These are phyloP conservation scores for Lophotriccus pileatus DNA, from an alignment of 2,797 vertebrate species.

Conservation along the genomic window DNA sequence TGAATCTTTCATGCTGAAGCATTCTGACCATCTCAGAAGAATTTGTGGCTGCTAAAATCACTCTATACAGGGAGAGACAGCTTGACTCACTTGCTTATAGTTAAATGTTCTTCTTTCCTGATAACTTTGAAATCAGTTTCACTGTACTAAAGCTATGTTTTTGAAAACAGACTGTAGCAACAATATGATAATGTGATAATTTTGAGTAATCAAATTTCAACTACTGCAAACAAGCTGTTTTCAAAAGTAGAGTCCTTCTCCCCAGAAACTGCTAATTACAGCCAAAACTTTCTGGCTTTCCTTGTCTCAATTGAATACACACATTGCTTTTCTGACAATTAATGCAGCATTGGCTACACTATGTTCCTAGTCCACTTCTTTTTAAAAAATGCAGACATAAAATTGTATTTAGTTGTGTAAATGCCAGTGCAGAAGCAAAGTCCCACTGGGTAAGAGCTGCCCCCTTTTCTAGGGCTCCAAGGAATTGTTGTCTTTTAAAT, in stretches of 20 bases:
- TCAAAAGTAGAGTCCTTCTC: neutral
- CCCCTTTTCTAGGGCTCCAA: slow-evolving; percentile 28
- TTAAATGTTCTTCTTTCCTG: neutral
- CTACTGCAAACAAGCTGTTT: neutral
- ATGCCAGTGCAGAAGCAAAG: slow-evolving; percentile 74
- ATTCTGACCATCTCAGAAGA: neutral
- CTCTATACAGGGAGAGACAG: neutral
- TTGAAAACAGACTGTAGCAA: neutral
- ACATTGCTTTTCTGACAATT: neutral
- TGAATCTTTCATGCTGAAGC: neutral
- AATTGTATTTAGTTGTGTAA: neutral
- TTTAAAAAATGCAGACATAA: neutral
- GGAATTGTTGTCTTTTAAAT: slow-evolving; percentile 44
- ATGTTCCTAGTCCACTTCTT: neutral
- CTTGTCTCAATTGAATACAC: neutral
- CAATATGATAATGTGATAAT: neutral
- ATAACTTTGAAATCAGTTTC: neutral
- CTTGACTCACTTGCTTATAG: neutral
- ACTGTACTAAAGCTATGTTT: neutral
- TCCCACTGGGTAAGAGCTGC: slow-evolving; percentile 70
- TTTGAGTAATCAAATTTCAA: neutral
- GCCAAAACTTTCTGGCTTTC: neutral
- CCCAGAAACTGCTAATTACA: neutral
- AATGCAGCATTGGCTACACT: neutral
- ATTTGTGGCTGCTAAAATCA: neutral